Conservation (phyloP, 2,888 invertebrate genomes). For the Argyresthia goedartella region DNA sequence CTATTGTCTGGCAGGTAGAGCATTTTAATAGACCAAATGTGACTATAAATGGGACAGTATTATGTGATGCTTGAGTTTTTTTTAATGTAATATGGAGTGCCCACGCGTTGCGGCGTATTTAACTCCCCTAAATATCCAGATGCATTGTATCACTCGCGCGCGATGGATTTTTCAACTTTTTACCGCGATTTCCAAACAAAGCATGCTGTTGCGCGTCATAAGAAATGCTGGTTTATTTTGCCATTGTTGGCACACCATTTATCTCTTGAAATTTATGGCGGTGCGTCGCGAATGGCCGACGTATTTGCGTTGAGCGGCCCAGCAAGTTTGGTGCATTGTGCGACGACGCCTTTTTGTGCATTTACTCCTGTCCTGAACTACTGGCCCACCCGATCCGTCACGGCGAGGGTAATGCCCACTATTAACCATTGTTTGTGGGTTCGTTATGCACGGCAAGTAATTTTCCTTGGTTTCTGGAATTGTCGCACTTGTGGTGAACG, state of each 20-base stretch:
- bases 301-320: constrained; percentile 38
- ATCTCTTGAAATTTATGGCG: constrained; percentile 65
- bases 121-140: constrained; percentile 42
- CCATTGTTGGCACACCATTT: constrained; percentile 65
- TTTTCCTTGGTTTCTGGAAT: constrained; percentile 47
- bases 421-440: constrained; percentile 48
- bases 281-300: constrained; percentile 54
- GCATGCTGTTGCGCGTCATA: constrained; percentile 55
- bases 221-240: constrained; percentile 59
- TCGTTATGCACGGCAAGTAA: constrained; percentile 45
- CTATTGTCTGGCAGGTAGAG: constrained; percentile 3
- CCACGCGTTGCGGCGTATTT: constrained; percentile 30
- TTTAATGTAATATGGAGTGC: constrained; percentile 31
- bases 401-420: constrained; percentile 33
- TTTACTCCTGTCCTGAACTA: constrained; percentile 15
- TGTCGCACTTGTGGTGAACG: constrained; percentile 38
- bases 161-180: constrained; percentile 57
- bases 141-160: constrained; percentile 36
- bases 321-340: constrained; percentile 25
- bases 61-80: constrained; percentile 35
- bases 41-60: constrained; percentile 32
- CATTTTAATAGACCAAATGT: constrained; percentile 16
- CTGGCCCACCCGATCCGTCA: constrained; percentile 43
- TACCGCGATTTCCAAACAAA: constrained; percentile 43
- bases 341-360: constrained; percentile 14